Base-by-base conservation (phyloP, 2,797 vertebrate genomes). In the Periophthalmus magnuspinnatus region DNA sequence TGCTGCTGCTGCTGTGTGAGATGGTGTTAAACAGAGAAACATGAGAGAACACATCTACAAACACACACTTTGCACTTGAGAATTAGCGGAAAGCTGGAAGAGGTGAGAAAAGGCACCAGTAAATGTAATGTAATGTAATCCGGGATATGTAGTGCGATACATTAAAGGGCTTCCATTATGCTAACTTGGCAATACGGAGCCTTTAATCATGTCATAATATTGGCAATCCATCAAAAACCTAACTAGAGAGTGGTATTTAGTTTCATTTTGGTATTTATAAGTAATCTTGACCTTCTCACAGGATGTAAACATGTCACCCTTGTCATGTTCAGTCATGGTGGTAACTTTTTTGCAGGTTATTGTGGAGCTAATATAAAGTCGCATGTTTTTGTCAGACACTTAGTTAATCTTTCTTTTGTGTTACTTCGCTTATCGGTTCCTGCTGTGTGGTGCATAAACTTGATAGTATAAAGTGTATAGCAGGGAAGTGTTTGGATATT, bases 11-110 rank as follows among this genome's bases (percentile, higher is more conserved):
- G n/a, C n/a, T 76, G 79, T 80, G 84, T 61, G 76, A 68, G 87
- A 87, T 87, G 74, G 82, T 89, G 57, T 69, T 45, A 83, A 86
- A 45, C 77, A 77, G 77, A 86, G 81, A 81, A 79, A 81, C 72
- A 83, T 73, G 78, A 88, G 81, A 76, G 67, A 86, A 72, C 80
- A 71, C n/a, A n/a, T n/a, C 91, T 89, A 87, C 84, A 87, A 84
- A 72, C 78, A 88, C 81, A 75, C 81, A 72, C 75, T 78, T 28
- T 68, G 76, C 67, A 60, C 57, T 72, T 78, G 81, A 77, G 81
- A 86, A 75, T 85, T 62, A 78, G 60, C 67, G 78, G 77, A 79
- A 77, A 69, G 67, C 79, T 77, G 45, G 67, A 71, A 65, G 74
- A 69, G 84, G 74, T 45, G 60, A 78, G 73, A 74, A 65, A 64